phyloP scores from a whole-genome alignment of 2,797 vertebrate species.

The Telmatherina bonti region DNA sequence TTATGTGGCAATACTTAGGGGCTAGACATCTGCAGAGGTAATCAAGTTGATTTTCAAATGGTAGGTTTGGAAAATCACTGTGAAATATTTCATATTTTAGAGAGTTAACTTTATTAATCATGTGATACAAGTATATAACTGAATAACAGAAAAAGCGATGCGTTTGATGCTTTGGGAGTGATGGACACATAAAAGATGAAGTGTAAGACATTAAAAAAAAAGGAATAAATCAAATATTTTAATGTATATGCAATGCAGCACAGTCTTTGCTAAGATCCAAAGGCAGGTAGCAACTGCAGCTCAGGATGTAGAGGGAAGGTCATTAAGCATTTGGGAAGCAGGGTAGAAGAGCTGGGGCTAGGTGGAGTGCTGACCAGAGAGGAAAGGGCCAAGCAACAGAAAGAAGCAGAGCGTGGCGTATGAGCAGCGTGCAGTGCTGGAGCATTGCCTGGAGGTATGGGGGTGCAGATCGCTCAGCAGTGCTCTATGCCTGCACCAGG shows the following conservation, averaged over 20 bases:
- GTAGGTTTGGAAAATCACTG: background rate
- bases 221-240: background rate
- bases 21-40: background rate
- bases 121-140: background rate
- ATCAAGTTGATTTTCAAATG: too few species aligned
- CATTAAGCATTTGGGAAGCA: slow-evolving; percentile 44
- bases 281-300: slow-evolving; percentile 21
- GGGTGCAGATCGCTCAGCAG: slow-evolving; percentile 62
- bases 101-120: background rate
- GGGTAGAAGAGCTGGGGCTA: slow-evolving; percentile 40
- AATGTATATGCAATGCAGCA: background rate
- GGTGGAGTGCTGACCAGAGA: slow-evolving; percentile 53
- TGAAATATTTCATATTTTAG: background rate
- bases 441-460: slow-evolving; percentile 73
- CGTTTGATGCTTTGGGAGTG: background rate
- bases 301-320: slow-evolving; percentile 39
- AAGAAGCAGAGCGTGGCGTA: slow-evolving; percentile 62
- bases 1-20: background rate
- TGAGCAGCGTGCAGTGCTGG: slow-evolving; percentile 56
- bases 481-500: slow-evolving; percentile 50
- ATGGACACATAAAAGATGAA: too few species aligned
- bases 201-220: too few species aligned
- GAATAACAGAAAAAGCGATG: background rate
- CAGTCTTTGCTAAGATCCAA: background rate
- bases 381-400: slow-evolving; percentile 45